phyloP scores from a whole-genome alignment of 2,113 vertebrate species.

The Meriones unguiculatus region DNA sequence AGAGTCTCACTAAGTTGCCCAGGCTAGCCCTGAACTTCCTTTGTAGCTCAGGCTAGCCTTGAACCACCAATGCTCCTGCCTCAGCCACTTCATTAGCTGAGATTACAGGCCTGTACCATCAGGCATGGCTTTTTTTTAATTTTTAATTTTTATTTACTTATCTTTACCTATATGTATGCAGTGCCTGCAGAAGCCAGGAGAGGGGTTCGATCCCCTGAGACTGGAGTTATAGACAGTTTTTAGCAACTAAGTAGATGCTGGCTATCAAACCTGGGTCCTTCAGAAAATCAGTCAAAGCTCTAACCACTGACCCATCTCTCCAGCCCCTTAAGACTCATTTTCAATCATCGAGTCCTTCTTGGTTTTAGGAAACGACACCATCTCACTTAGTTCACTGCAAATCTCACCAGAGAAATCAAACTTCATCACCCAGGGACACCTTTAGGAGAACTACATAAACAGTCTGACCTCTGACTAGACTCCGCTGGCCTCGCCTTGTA shows the following conservation, averaged over 20 bases:
- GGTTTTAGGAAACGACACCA: not conserved
- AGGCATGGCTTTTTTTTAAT: not conserved
- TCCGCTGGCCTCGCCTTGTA: not conserved
- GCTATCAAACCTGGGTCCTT: not conserved
- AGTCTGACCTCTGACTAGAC: not conserved
- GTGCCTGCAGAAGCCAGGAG: not conserved
- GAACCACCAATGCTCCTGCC: too few species aligned
- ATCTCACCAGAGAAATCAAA: not conserved
- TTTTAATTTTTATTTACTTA: not conserved
- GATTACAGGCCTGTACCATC: not conserved
- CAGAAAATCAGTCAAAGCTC: too few species aligned
- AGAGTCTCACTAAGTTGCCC: not conserved
- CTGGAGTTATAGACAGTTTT: not conserved
- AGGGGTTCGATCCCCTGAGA: not conserved
- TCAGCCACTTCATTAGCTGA: not conserved
- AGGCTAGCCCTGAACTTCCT: not conserved
- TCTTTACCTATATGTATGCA: not conserved
- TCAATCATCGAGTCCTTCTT: not conserved
- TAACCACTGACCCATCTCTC: not conserved
- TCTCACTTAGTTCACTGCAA: not conserved
- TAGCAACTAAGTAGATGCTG: not conserved
- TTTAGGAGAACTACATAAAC: not conserved
- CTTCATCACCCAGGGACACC: not conserved
- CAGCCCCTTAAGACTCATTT: not conserved
- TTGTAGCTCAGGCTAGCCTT: not conserved